These are phyloP conservation scores for Agrenia bidenticulata DNA, from an alignment of 2,888 invertebrate genomes.

Conservation along the genomic window DNA sequence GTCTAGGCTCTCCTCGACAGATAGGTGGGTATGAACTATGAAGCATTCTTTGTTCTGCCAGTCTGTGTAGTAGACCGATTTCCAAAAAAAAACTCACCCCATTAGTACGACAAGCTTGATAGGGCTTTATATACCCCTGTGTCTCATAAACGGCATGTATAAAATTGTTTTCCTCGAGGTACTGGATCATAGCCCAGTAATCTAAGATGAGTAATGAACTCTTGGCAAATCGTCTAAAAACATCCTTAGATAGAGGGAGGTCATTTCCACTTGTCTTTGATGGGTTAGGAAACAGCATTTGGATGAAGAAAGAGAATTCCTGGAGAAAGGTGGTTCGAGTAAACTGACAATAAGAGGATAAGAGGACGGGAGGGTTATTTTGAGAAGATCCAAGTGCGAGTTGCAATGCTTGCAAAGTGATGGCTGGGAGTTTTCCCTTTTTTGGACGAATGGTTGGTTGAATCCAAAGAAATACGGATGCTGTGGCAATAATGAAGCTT, in stretches of 20 bases:
- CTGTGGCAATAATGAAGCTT: neutral
- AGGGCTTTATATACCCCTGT: too few relatives aligned
- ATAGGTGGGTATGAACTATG: neutral
- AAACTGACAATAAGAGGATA: too few relatives aligned
- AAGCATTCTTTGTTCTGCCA: neutral
- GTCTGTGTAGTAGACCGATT: neutral
- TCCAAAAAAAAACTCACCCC: neutral
- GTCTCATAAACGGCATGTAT: too few relatives aligned
- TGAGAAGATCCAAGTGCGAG: neutral
- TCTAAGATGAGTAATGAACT: too few relatives aligned
- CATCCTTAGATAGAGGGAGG: neutral
- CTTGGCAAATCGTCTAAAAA: neutral
- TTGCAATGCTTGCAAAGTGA: neutral
- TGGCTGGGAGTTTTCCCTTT: neutral
- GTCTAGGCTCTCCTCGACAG: neutral
- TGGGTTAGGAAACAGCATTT: too few relatives aligned
- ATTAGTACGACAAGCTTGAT: too few relatives aligned
- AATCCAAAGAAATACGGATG: conserved; percentile 1
- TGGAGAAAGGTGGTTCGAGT: neutral
- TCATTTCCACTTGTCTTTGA: neutral
- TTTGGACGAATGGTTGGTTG: neutral
- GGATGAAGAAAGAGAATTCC: too few relatives aligned
- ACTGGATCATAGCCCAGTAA: too few relatives aligned
- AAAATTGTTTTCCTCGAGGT: too few relatives aligned
- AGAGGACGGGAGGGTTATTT: too few relatives aligned